Conservation (phyloP, 2,113 vertebrate species). For the Strix aluco region DNA sequence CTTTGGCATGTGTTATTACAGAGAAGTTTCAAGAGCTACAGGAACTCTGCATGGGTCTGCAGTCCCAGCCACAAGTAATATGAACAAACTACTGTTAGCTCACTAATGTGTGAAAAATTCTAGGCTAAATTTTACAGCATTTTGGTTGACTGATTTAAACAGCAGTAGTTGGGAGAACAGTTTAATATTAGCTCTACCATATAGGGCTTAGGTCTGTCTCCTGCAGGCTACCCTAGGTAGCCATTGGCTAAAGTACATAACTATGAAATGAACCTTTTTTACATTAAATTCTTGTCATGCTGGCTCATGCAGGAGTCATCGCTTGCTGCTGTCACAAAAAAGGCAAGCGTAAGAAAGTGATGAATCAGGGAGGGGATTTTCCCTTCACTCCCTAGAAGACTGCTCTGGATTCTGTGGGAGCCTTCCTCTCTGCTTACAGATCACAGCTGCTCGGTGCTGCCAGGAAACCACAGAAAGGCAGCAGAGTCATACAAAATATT, state of each 20-base stretch:
- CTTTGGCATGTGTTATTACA: not conserved
- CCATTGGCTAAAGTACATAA: not conserved
- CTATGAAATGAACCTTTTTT: not conserved
- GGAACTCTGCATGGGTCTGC: not conserved
- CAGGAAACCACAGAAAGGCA: slow-evolving; percentile 56
- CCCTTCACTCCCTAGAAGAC: not conserved
- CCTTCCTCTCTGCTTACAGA: not conserved
- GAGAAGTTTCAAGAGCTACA: not conserved
- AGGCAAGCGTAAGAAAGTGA: not conserved
- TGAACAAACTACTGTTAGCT: not conserved
- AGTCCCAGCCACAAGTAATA: not conserved
- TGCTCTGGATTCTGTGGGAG: not conserved
- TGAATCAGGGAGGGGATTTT: slow-evolving; percentile 14
- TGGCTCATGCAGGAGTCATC: not conserved
- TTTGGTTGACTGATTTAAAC: not conserved
- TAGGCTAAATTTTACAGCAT: not conserved
- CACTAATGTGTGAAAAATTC: not conserved
- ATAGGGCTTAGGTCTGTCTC: not conserved
- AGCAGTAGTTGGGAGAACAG: not conserved
- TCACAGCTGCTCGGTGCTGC: not conserved
- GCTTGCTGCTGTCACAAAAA: not conserved
- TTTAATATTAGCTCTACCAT: not conserved
- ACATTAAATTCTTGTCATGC: not conserved
- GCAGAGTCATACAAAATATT: slow-evolving; percentile 33
- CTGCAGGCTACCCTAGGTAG: not conserved